Conservation (phyloP, 2,797 vertebrate species). For the Sorex maritimensis region DNA sequence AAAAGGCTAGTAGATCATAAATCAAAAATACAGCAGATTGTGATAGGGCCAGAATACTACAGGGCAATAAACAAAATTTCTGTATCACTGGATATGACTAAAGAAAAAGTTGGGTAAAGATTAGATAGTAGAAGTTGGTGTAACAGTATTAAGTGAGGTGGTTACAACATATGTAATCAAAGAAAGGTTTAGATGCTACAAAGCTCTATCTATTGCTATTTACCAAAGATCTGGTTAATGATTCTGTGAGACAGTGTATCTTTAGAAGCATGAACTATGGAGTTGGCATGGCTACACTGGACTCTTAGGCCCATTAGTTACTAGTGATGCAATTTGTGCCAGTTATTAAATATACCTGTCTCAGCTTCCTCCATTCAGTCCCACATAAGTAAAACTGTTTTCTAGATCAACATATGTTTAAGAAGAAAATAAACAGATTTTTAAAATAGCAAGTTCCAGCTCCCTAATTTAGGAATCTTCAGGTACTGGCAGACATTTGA, state of each 20-base stretch:
- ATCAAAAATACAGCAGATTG: background rate
- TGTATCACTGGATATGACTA: background rate
- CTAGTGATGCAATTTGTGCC: background rate
- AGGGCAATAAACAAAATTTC: background rate
- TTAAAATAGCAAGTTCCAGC: background rate
- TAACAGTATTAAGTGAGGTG: background rate
- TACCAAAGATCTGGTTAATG: background rate
- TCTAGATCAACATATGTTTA: too few relatives aligned
- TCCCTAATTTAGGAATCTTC: too few relatives aligned
- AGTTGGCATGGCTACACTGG: background rate
- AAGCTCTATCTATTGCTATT: background rate
- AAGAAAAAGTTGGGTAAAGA: background rate
- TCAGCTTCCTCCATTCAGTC: background rate
- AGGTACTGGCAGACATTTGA: too few relatives aligned
- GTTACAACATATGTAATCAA: background rate
- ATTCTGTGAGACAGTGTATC: background rate
- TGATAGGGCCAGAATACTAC: background rate
- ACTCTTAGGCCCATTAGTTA: background rate
- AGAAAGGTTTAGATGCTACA: background rate
- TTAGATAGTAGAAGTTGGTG: background rate
- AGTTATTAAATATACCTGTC: constrained; percentile 28
- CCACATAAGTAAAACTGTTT: too few relatives aligned
- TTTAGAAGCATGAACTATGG: background rate
- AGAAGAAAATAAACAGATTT: too few relatives aligned
- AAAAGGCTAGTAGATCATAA: background rate